Evolutionary conservation across 35 echinoderm and acorn worm genomes (phyloP).

Genomic region (Apostichopus californicus): DNA sequence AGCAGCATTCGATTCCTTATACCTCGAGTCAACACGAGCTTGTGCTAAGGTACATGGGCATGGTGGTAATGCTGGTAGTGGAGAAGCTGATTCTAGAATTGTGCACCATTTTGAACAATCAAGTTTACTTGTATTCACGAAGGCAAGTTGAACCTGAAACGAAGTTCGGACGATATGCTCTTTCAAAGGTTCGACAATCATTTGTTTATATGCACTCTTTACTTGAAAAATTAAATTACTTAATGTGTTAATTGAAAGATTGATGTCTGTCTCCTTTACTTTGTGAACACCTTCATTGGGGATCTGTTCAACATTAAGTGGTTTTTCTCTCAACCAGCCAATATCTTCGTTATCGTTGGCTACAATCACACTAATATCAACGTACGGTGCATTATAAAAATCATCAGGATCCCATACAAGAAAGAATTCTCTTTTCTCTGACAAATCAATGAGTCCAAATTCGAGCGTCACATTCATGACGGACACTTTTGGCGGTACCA

Average conservation of each 20-base stretch:
- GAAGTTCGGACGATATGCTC: slow-evolving; percentile 3
- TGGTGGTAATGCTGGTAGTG: slow-evolving; percentile 52
- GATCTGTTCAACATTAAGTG: background rate
- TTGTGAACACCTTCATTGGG: background rate
- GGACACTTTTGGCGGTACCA: slow-evolving; percentile 16
- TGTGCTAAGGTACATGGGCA: slow-evolving; percentile 26
- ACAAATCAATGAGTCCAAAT: background rate
- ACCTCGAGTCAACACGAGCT: background rate
- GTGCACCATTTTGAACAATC: background rate
- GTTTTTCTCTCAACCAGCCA: background rate
- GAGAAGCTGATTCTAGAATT: slow-evolving; percentile 32
- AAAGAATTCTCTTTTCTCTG: background rate
- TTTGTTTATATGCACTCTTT: background rate
- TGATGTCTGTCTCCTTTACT: too few relatives aligned
- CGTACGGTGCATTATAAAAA: background rate
- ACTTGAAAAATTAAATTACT: slow-evolving; percentile 11
- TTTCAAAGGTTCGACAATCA: background rate
- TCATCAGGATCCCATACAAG: background rate
- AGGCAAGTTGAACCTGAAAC: slow-evolving; percentile 16
- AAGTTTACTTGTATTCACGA: background rate
- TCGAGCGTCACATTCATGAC: slow-evolving; percentile 11
- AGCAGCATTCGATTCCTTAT: background rate
- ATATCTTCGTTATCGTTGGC: background rate
- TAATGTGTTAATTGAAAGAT: background rate
- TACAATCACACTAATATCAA: background rate